Conservation (phyloP, 2,113 vertebrate species). For the Clarias macrocephalus region DNA sequence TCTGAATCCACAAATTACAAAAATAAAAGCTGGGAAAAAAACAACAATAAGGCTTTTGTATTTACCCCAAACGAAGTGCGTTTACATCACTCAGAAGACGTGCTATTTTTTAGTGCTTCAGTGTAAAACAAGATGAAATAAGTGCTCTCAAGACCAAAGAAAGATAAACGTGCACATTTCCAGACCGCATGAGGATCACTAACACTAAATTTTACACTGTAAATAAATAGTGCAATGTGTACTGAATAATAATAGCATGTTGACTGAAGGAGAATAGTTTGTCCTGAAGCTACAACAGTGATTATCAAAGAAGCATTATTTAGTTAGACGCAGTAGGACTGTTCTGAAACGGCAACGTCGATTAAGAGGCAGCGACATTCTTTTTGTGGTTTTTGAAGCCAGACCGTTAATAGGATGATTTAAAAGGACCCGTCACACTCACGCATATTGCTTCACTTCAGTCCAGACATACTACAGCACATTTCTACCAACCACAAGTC, state of each 20-base stretch:
- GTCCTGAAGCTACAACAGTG: constrained; percentile 24
- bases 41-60: constrained; percentile 20
- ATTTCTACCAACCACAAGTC: constrained; percentile 13
- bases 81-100: constrained; percentile 9
- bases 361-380: constrained; percentile 9
- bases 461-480: constrained; percentile 18
- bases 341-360: neutral
- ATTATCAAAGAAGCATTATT: constrained; percentile 27
- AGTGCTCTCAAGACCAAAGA: constrained; percentile 3
- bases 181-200: neutral
- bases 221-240: constrained; percentile 35
- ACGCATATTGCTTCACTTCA: neutral
- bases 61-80: constrained; percentile 31
- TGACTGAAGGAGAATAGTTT: constrained; percentile 26
- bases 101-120: constrained; percentile 3
- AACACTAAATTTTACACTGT: constrained; percentile 2
- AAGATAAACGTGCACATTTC: neutral
- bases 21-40: constrained; percentile 13
- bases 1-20: constrained; percentile 17
- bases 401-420: constrained; percentile 16
- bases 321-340: constrained; percentile 11
- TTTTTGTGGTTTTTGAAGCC: constrained; percentile 3
- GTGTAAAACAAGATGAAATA: constrained; percentile 5
- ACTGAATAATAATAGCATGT: constrained; percentile 9
- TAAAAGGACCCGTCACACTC: neutral